Percentiles rank a stretch among this genome's conserved stretches.
Evolutionary conservation across 2,113 vertebrate species (phyloP).

Genomic region (Misgurnus mizolepis): DNA sequence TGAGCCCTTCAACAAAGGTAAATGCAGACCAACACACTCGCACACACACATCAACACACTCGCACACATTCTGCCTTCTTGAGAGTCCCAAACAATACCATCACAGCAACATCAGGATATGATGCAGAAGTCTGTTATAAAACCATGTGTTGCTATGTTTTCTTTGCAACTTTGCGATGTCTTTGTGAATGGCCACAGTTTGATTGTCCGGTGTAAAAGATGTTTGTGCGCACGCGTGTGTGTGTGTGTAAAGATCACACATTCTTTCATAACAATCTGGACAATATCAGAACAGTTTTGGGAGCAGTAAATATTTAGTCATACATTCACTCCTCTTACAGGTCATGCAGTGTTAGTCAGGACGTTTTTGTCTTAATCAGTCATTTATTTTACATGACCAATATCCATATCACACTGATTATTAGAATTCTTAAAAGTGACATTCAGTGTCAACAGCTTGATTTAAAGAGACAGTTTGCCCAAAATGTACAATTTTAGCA

Average conservation of each 20-base stretch:
- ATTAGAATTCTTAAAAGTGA: too few relatives aligned
- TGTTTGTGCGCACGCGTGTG: not conserved
- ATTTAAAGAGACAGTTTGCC: too few relatives aligned
- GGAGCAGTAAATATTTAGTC: conserved; percentile 21
- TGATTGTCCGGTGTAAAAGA: not conserved
- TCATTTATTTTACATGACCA: too few relatives aligned
- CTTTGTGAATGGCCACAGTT: not conserved
- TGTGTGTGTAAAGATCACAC: conserved; percentile 32
- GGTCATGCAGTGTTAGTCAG: not conserved
- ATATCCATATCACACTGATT: too few relatives aligned
- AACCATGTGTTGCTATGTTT: not conserved
- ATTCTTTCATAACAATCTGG: conserved; percentile 63
- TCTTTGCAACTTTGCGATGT: not conserved
- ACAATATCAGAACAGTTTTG: conserved; percentile 14
- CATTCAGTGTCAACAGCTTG: too few relatives aligned
- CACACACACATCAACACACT: not conserved
- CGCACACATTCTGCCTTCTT: conserved; percentile 37
- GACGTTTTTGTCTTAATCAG: too few relatives aligned
- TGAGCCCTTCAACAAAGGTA: conserved; percentile 22
- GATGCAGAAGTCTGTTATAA: not conserved
- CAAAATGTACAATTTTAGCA: too few relatives aligned
- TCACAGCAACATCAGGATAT: not conserved
- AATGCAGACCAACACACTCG: conserved; percentile 14
- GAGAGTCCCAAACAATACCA: not conserved
- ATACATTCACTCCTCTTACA: not conserved